Percentiles rank a stretch among this genome's conserved stretches.
Conservation (phyloP, 2,797 vertebrate genomes). For the Trachurus trachurus region DNA sequence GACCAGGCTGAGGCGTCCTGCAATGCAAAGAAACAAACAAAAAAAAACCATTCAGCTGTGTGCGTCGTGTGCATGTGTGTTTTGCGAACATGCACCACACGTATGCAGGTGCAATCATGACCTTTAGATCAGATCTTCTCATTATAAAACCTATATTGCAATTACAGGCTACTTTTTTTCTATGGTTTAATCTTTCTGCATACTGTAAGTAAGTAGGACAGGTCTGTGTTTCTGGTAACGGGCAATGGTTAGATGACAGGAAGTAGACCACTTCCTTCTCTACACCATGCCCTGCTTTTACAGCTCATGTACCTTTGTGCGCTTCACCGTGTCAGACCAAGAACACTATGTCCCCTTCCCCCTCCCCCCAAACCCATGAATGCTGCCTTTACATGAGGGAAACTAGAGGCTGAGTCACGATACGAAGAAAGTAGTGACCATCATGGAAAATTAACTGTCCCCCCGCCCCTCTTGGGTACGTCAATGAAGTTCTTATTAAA, state of each 20-base stretch:
- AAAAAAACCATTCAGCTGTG: neutral
- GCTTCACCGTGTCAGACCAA: neutral
- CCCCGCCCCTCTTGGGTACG: neutral
- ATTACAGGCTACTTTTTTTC: neutral
- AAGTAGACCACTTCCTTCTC: conserved; percentile 62
- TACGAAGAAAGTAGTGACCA: neutral
- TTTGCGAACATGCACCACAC: neutral
- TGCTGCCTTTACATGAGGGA: neutral
- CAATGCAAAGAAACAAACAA: conserved; percentile 22
- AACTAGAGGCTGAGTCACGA: conserved; percentile 29
- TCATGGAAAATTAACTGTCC: neutral
- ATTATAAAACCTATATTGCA: neutral
- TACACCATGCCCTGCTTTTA: neutral
- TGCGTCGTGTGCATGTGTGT: neutral
- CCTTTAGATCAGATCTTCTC: neutral
- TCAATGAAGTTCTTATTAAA: conserved; percentile 25
- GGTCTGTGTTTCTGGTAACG: neutral
- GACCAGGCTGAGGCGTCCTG: conserved; percentile 28
- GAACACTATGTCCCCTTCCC: rapidly evolving
- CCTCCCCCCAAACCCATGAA: neutral
- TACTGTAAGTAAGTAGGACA: conserved; percentile 8
- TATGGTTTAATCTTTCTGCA: neutral
- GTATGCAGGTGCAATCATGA: neutral
- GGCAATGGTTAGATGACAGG: conserved; percentile 10
- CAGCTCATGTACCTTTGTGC: no score